phyloP scores from a whole-genome alignment of 2,113 vertebrate genomes.

The Hemiscyllium ocellatum region DNA sequence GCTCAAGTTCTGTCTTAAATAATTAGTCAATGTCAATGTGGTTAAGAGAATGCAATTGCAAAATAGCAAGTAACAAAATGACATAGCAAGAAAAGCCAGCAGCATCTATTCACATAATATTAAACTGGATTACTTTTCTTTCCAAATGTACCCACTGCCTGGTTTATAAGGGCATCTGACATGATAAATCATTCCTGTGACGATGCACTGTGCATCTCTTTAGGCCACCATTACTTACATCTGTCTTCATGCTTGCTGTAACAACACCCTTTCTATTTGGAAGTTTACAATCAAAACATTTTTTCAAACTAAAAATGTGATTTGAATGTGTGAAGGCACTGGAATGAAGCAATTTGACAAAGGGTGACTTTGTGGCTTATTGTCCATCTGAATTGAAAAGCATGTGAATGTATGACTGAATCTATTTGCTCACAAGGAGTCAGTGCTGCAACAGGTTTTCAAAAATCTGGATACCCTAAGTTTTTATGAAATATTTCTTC shows the following conservation, averaged over 20 bases:
- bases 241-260: background rate
- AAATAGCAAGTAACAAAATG: background rate
- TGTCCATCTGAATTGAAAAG: background rate
- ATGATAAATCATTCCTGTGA: background rate
- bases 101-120: background rate
- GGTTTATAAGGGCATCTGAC: background rate
- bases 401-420: background rate
- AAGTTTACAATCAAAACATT: background rate
- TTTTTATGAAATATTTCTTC: background rate
- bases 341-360: background rate
- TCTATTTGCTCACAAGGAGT: background rate
- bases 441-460: background rate
- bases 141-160: background rate
- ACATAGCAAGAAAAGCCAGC: background rate
- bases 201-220: background rate
- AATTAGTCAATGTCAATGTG: background rate
- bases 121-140: background rate
- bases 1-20: background rate
- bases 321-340: background rate
- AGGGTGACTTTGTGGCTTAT: background rate
- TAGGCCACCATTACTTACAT: background rate
- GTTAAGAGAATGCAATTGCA: constrained; percentile 5
- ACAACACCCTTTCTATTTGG: background rate
- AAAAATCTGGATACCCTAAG: background rate
- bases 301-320: too few relatives aligned